These are phyloP conservation scores for Aelia acuminata DNA, from an alignment of 2,888 invertebrate genomes.

Conservation along the genomic window DNA sequence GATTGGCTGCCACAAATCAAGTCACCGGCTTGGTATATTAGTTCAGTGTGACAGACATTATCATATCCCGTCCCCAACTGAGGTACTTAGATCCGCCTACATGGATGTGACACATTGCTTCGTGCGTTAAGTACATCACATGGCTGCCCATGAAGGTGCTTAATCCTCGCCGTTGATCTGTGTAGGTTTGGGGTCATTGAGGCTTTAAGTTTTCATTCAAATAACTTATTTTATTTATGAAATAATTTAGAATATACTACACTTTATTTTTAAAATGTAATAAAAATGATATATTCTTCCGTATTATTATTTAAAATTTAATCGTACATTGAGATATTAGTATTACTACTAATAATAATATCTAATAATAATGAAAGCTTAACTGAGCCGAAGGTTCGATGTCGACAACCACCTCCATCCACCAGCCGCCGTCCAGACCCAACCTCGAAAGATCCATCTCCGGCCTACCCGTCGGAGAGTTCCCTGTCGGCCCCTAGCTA, in stretches of 20 bases:
- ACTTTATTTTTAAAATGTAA: too few relatives aligned
- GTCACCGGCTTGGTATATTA: constrained; percentile 15
- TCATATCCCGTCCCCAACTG: constrained; percentile 30
- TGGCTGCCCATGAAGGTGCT: not conserved
- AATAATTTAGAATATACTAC: not conserved
- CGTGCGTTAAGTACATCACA: not conserved
- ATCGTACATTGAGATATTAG: too few relatives aligned
- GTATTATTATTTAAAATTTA: too few relatives aligned
- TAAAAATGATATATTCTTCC: too few relatives aligned
- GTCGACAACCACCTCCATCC: too few relatives aligned
- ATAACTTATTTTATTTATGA: not conserved
- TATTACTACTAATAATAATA: too few relatives aligned
- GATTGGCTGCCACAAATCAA: constrained; percentile 27
- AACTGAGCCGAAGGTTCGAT: too few relatives aligned
- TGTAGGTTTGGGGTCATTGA: not conserved
- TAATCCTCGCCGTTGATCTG: not conserved
- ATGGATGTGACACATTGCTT: not conserved
- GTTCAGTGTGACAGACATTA: constrained; percentile 28
- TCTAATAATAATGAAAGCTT: too few relatives aligned
- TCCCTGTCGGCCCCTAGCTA: too few relatives aligned
- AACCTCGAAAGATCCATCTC: too few relatives aligned
- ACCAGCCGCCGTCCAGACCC: too few relatives aligned
- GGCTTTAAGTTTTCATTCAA: not conserved
- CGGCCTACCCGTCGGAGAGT: too few relatives aligned
- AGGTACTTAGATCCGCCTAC: constrained; percentile 40